Conservation (phyloP, 2,113 vertebrate genomes). For the Ctenomys sociabilis region DNA sequence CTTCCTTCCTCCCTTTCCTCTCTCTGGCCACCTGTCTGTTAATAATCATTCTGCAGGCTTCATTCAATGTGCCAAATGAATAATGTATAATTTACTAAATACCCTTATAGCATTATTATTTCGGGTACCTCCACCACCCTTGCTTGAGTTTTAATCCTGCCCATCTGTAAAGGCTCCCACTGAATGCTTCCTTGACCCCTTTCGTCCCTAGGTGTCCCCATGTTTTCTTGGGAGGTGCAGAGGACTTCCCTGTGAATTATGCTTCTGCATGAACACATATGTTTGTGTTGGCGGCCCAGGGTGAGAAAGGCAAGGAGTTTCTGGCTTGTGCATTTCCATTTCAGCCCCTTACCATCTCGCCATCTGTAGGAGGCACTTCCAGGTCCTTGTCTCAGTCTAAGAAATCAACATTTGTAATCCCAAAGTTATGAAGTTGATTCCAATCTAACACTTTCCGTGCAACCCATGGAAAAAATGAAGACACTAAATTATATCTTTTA, state of each 20-base stretch:
- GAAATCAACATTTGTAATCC: too few species aligned
- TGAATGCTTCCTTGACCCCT: not conserved
- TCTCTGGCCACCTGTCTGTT: not conserved
- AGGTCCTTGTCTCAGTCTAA: too few species aligned
- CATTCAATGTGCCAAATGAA: not conserved
- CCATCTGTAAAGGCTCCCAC: not conserved
- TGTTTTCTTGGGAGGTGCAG: too few species aligned
- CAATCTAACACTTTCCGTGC: too few species aligned
- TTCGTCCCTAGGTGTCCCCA: not conserved
- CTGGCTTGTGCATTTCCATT: not conserved
- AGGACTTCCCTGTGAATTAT: not conserved
- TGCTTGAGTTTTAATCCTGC: not conserved
- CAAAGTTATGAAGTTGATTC: too few species aligned
- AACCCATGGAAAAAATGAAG: too few species aligned
- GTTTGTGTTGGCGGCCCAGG: not conserved
- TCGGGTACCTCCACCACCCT: not conserved
- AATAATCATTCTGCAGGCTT: not conserved
- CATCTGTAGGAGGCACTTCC: too few species aligned
- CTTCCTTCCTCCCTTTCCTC: not conserved
- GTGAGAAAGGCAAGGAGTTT: not conserved
- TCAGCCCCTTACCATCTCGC: too few species aligned
- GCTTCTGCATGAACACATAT: rapidly evolving
- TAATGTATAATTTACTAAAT: not conserved
- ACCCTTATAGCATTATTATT: not conserved
- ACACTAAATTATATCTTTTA: too few species aligned